Conservation (phyloP, 2,113 vertebrate species). For the Xiphorhynchus elegans region DNA sequence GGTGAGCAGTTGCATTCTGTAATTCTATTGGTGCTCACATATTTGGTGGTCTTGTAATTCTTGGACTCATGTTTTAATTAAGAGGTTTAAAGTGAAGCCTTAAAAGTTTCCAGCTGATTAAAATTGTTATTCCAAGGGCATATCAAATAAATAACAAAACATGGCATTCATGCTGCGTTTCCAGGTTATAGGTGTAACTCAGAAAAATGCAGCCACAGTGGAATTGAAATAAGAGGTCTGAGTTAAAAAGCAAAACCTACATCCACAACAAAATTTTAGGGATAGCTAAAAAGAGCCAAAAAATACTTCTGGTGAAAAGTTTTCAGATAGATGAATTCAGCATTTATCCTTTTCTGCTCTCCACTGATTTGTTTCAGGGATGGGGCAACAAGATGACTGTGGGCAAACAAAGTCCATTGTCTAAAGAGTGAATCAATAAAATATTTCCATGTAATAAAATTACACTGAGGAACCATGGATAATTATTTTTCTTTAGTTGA, state of each 20-base stretch:
- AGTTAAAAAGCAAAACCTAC: not conserved
- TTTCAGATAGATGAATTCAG: not conserved
- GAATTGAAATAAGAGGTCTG: not conserved
- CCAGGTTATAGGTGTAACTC: not conserved
- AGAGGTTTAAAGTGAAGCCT: not conserved
- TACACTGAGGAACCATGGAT: not conserved
- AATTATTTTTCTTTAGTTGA: not conserved
- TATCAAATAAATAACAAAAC: not conserved
- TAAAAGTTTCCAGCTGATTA: not conserved
- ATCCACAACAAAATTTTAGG: not conserved
- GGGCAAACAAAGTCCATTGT: not conserved
- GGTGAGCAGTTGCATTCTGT: not conserved
- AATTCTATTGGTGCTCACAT: not conserved
- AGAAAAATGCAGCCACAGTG: not conserved
- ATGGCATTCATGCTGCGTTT: not conserved
- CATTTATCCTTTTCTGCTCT: not conserved
- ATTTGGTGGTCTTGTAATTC: not conserved
- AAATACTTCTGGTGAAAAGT: not conserved
- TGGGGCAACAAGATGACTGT: not conserved
- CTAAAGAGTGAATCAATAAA: not conserved
- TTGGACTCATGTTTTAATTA: not conserved
- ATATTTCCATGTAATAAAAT: not conserved
- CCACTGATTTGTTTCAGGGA: not conserved
- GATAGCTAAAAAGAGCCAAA: not conserved
- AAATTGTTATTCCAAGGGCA: not conserved